phyloP scores from a whole-genome alignment of 2,888 invertebrate genomes.

The Alentia gelatinosa region DNA sequence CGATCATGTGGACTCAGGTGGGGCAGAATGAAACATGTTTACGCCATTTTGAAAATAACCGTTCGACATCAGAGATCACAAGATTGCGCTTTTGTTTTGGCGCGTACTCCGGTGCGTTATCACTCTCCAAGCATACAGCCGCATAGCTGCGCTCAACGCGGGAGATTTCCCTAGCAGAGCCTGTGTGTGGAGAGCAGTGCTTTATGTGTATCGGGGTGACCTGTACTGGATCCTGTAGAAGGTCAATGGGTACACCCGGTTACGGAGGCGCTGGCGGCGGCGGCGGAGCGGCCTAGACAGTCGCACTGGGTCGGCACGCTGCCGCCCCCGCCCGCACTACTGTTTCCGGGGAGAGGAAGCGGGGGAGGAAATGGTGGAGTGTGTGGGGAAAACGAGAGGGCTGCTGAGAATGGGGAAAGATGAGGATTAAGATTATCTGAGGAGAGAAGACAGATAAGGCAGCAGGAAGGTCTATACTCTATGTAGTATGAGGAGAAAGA shows the following conservation, averaged over 20 bases:
- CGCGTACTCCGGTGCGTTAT: neutral
- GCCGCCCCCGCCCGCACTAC: neutral
- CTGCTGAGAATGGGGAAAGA: no score
- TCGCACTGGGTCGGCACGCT: neutral
- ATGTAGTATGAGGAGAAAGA: no score
- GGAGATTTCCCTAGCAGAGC: neutral
- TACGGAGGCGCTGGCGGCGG: neutral
- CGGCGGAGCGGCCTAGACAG: neutral
- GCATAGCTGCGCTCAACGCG: neutral
- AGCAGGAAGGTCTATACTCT: no score
- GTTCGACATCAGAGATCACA: neutral
- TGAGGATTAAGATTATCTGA: no score
- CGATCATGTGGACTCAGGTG: neutral
- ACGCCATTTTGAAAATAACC: neutral
- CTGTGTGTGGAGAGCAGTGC: neutral
- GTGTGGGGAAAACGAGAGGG: no score
- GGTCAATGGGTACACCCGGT: neutral
- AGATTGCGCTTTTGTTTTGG: slow-evolving; percentile 6
- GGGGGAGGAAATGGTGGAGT: no score
- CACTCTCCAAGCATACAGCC: neutral
- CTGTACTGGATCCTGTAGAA: neutral
- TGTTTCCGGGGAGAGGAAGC: no score
- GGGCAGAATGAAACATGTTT: slow-evolving; percentile 1
- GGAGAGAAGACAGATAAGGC: no score
- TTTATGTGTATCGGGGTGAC: slow-evolving; percentile 15